Evolutionary conservation across 2,888 invertebrate species (phyloP).

Genomic region (Temnothorax rugatulus): DNA sequence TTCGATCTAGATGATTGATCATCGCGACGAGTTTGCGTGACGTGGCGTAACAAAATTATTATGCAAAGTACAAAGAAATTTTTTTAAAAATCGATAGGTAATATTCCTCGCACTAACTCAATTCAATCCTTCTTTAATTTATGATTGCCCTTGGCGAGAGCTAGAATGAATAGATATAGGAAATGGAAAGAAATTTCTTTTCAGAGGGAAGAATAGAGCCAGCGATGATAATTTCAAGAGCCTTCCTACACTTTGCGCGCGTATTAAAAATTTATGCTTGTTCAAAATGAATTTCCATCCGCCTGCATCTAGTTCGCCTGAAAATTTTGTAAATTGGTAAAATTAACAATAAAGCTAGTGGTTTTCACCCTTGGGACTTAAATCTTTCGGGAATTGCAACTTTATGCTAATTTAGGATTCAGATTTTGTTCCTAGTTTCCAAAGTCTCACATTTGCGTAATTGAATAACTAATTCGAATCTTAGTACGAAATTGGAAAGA

Average conservation of each 20-base stretch:
- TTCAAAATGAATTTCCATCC: background rate
- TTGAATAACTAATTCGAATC: slow-evolving; percentile 46
- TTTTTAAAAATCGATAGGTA: slow-evolving; percentile 4
- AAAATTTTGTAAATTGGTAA: background rate
- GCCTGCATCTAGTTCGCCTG: background rate
- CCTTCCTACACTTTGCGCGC: too few relatives aligned
- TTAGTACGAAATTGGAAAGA: slow-evolving; percentile 27
- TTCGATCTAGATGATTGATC: slow-evolving; percentile 8
- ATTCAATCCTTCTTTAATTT: slow-evolving; percentile 18
- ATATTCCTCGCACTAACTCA: background rate
- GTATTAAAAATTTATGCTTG: background rate
- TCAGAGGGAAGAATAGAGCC: background rate
- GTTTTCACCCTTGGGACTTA: background rate
- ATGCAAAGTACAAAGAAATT: slow-evolving; percentile 3
- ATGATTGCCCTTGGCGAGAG: background rate
- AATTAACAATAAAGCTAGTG: slow-evolving; percentile 2
- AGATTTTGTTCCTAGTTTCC: slow-evolving; percentile 23
- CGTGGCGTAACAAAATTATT: slow-evolving; percentile 22
- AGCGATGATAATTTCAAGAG: background rate
- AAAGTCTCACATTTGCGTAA: slow-evolving; percentile 42
- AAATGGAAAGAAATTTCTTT: background rate
- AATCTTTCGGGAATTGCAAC: slow-evolving; percentile 16
- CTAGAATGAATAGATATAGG: background rate
- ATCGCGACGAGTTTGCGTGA: slow-evolving; percentile 17
- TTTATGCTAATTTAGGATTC: slow-evolving; percentile 41